These are phyloP conservation scores for Tretioscincus oriximinensis DNA, from an alignment of 2,113 vertebrate species.

Conservation along the genomic window DNA sequence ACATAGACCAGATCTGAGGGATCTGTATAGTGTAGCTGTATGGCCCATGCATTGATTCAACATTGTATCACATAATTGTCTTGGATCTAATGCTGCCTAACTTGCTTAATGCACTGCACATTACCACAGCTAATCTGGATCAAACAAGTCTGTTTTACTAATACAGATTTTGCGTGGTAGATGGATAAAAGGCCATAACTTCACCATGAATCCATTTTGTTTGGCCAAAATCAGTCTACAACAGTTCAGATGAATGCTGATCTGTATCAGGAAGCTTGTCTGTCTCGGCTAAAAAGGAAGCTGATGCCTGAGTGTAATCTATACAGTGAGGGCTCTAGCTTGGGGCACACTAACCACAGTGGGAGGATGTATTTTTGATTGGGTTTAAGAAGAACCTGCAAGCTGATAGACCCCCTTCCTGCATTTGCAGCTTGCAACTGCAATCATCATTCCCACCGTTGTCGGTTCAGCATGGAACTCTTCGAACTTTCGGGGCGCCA, in stretches of 20 bases:
- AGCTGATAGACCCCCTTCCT: not conserved
- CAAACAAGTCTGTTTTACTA: no score
- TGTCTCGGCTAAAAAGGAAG: not conserved
- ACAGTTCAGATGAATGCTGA: not conserved
- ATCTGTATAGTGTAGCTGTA: no score
- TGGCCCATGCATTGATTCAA: no score
- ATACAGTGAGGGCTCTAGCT: no score
- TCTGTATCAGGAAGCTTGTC: not conserved
- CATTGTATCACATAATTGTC: no score
- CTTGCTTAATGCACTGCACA: no score
- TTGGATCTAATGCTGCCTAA: no score
- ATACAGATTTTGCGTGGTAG: no score
- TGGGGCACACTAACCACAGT: not conserved
- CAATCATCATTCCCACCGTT: constrained; percentile 84
- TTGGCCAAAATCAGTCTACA: not conserved
- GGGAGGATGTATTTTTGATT: not conserved
- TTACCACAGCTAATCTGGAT: no score
- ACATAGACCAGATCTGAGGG: no score
- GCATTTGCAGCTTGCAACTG: constrained; percentile 81
- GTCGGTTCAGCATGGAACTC: constrained; percentile 86
- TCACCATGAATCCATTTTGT: not conserved
- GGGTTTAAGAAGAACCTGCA: not conserved
- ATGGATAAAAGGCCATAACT: not conserved
- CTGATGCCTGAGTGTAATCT: no score
- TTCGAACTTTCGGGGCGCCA: constrained; percentile 85